phyloP scores from a whole-genome alignment of 2,888 invertebrate genomes.

The Myathropa florea region DNA sequence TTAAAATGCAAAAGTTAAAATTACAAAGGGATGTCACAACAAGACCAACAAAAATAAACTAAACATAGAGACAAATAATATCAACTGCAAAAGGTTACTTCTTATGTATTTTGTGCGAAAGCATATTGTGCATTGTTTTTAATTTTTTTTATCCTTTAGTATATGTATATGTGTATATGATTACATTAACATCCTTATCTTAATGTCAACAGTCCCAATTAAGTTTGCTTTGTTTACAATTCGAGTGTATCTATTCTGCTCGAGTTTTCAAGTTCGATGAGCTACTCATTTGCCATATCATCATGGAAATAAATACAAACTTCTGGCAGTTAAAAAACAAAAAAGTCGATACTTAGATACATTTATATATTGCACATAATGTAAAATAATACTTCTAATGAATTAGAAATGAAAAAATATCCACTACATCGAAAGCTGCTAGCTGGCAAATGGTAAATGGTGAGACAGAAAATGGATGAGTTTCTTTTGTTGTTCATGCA shows the following conservation, averaged over 20 bases:
- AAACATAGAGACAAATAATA: too few relatives aligned
- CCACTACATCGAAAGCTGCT: slow-evolving; percentile 39
- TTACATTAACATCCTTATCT: slow-evolving; percentile 24
- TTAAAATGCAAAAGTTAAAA: background rate
- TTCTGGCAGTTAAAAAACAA: slow-evolving; percentile 16
- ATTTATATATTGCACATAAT: slow-evolving; percentile 57
- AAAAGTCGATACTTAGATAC: background rate
- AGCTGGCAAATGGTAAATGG: slow-evolving; percentile 32
- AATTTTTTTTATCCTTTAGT: slow-evolving; percentile 5
- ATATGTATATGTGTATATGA: background rate
- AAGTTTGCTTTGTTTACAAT: background rate
- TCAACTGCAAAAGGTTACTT: background rate
- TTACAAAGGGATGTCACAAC: slow-evolving; percentile 8
- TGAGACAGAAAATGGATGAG: background rate
- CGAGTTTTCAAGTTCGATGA: background rate
- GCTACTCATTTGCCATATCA: background rate
- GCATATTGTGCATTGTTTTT: slow-evolving; percentile 51
- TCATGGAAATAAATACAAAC: slow-evolving; percentile 20
- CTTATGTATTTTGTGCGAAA: slow-evolving; percentile 49
- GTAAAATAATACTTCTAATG: background rate
- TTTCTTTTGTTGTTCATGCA: too few relatives aligned
- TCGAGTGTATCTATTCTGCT: background rate
- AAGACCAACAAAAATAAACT: background rate
- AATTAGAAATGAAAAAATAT: slow-evolving; percentile 4
- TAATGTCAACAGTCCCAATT: slow-evolving; percentile 4